Evolutionary conservation across 2,797 vertebrate genomes (phyloP).

Genomic region (Saxicola maurus): DNA sequence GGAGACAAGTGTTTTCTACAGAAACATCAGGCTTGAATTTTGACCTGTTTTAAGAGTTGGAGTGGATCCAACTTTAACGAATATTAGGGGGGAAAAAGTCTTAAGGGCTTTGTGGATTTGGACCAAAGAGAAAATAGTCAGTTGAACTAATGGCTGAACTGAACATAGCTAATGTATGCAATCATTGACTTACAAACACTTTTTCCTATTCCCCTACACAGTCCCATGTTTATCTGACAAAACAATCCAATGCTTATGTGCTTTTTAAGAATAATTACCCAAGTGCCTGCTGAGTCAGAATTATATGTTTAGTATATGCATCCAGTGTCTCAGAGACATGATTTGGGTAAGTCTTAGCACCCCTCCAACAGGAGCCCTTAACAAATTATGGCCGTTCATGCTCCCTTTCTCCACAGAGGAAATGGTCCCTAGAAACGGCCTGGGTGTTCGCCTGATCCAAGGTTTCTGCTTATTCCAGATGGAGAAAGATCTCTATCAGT

Average conservation of each 20-base stretch:
- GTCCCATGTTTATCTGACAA: neutral
- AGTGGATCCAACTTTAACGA: neutral
- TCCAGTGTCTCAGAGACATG: neutral
- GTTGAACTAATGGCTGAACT: neutral
- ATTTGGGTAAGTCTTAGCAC: neutral
- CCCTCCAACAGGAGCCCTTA: neutral
- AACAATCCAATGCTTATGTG: neutral
- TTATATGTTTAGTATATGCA: neutral
- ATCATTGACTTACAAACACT: neutral
- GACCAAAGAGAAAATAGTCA: neutral
- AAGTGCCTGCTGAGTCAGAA: neutral
- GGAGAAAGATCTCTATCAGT: neutral
- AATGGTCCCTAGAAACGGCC: neutral
- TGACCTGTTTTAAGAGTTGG: neutral
- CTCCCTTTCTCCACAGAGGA: neutral
- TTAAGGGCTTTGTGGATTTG: neutral
- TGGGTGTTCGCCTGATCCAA: neutral
- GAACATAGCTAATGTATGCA: neutral
- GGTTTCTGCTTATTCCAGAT: neutral
- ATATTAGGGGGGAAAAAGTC: neutral
- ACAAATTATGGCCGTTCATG: neutral
- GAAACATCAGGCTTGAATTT: neutral
- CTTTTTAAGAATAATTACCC: neutral
- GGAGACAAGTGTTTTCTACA: neutral
- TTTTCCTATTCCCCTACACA: neutral